phyloP scores from a whole-genome alignment of 2,113 vertebrate genomes.

The Myodes glareolus region DNA sequence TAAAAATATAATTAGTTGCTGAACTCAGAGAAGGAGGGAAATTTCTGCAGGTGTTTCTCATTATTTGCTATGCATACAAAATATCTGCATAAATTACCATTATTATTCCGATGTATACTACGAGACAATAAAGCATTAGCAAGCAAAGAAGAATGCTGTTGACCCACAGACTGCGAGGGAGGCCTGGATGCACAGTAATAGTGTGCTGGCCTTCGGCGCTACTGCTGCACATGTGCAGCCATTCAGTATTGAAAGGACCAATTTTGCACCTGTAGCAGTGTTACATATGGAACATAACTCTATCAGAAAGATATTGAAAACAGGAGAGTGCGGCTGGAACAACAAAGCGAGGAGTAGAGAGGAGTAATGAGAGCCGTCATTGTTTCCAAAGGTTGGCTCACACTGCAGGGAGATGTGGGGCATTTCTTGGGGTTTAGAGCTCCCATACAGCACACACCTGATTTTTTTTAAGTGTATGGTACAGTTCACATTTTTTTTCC shows the following conservation, averaged over 20 bases:
- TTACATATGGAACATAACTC: conserved; percentile 81
- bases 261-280: conserved; percentile 92
- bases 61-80: conserved; percentile 93
- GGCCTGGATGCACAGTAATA: conserved; percentile 86
- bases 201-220: conserved; percentile 89
- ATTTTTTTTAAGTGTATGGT: background rate
- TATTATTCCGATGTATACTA: conserved; percentile 92
- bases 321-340: background rate
- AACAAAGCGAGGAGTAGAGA: background rate
- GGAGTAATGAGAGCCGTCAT: background rate
- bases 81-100: conserved; percentile 94
- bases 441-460: background rate
- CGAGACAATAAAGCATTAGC: conserved; percentile 93
- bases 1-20: conserved; percentile 98
- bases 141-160: conserved; percentile 89
- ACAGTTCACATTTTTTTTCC: background rate
- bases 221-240: conserved; percentile 82
- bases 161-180: conserved; percentile 92
- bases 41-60: conserved; percentile 95
- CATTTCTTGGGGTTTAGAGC: background rate
- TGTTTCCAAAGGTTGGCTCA: conserved; percentile 2
- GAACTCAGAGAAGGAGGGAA: conserved; percentile 94
- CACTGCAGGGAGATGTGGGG: background rate
- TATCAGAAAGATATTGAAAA: conserved; percentile 84
- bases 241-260: conserved; percentile 89